Evolutionary conservation across 2,797 vertebrate species (phyloP).

Genomic region (Echeneis naucrates): DNA sequence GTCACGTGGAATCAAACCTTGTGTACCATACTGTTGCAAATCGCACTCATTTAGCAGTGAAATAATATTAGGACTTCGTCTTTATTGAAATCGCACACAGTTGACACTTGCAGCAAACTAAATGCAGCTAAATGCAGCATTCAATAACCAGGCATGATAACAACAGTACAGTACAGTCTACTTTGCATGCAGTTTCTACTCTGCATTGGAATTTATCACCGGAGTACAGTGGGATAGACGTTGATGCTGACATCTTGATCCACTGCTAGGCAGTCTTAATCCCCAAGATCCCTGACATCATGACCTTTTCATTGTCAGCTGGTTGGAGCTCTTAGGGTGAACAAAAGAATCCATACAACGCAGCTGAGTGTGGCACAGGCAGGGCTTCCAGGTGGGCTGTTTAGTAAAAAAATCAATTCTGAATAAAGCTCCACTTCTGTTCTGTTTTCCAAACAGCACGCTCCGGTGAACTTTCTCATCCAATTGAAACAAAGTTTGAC

Average conservation of each 20-base stretch:
- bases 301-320: background rate
- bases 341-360: conserved; percentile 40
- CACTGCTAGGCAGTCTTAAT: conserved; percentile 33
- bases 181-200: conserved; percentile 9
- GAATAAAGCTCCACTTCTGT: background rate
- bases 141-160: background rate
- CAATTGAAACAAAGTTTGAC: background rate
- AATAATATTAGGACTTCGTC: background rate
- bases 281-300: conserved; percentile 13
- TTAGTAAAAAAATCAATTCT: conserved; percentile 5
- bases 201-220: conserved; percentile 1
- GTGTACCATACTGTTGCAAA: background rate
- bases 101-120: too few species aligned
- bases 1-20: conserved; percentile 20
- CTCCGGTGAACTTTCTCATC: too few species aligned
- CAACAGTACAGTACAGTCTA: background rate
- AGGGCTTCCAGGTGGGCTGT: background rate
- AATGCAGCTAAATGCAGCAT: too few species aligned
- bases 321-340: background rate
- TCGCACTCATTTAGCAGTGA: too few species aligned
- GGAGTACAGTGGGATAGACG: background rate
- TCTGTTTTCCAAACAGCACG: background rate
- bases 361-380: background rate
- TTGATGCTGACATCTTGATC: conserved; percentile 45
- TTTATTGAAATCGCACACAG: background rate